phyloP scores from a whole-genome alignment of 2,888 invertebrate species.

The Ommatoiulus sabulosus region DNA sequence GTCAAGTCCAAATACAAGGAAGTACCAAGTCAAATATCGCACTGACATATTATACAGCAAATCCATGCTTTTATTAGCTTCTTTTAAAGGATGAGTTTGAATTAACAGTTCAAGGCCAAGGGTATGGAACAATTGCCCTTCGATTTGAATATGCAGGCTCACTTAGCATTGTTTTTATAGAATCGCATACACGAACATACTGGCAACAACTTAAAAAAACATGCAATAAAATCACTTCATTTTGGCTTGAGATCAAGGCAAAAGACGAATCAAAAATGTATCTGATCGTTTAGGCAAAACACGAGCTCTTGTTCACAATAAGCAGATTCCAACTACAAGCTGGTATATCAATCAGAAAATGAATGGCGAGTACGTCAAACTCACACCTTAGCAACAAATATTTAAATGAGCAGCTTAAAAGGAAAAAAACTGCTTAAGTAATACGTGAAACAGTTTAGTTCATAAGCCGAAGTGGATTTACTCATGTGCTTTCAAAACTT shows the following conservation, averaged over 20 bases:
- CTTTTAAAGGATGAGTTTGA: background rate
- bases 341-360: slow-evolving; percentile 6
- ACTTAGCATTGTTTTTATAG: background rate
- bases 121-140: background rate
- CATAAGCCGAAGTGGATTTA: too few relatives aligned
- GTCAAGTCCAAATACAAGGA: background rate
- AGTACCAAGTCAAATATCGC: background rate
- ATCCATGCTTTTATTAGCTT: background rate
- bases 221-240: too few relatives aligned
- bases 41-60: background rate
- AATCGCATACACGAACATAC: background rate
- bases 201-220: too few relatives aligned
- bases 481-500: too few relatives aligned
- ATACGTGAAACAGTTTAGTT: too few relatives aligned
- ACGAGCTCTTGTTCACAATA: background rate
- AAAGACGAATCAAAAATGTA: background rate
- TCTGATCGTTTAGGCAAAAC: background rate
- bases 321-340: background rate
- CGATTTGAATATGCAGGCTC: background rate
- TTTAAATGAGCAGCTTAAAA: background rate
- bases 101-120: background rate
- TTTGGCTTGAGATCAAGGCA: background rate
- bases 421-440: too few relatives aligned
- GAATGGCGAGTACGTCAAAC: background rate
- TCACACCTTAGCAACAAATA: background rate